These are phyloP conservation scores for Psilanteris sp. DNA, from an alignment of 1,140 invertebrate genomes.

Conservation along the genomic window DNA sequence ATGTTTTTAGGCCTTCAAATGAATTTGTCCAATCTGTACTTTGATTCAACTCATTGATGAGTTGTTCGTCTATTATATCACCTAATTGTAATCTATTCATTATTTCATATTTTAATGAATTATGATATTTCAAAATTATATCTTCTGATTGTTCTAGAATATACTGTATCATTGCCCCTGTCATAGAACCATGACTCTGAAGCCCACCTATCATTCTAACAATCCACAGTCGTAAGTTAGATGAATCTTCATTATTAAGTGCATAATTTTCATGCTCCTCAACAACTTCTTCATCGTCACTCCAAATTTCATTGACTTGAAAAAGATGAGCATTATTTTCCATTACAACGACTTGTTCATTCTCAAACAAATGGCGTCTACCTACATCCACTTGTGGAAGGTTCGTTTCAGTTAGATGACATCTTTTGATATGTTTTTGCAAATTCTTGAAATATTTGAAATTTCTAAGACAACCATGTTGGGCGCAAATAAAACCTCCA, in stretches of 20 bases:
- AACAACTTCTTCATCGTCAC: slow-evolving; percentile 11
- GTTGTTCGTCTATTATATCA: slow-evolving; percentile 14
- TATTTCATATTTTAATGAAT: slow-evolving; percentile 11
- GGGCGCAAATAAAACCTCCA: slow-evolving; percentile 8
- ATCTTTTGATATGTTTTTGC: slow-evolving; percentile 16
- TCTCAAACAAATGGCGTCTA: not conserved
- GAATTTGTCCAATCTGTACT: slow-evolving; percentile 24
- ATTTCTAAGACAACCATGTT: slow-evolving; percentile 19
- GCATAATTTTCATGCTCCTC: not conserved
- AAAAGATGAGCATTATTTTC: not conserved
- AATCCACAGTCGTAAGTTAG: slow-evolving; percentile 17
- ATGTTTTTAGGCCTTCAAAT: slow-evolving; percentile 37
- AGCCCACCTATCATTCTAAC: slow-evolving; percentile 38
- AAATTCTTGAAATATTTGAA: slow-evolving; percentile 11
- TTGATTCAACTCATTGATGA: slow-evolving; percentile 20
- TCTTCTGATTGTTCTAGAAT: slow-evolving; percentile 39
- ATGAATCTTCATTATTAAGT: slow-evolving; percentile 15
- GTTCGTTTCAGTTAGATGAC: slow-evolving; percentile 5
- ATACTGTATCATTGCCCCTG: slow-evolving; percentile 13
- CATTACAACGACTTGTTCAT: slow-evolving; percentile 3
- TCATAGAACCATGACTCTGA: slow-evolving; percentile 29
- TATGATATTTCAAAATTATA: slow-evolving; percentile 10
- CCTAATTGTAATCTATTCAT: slow-evolving; percentile 8
- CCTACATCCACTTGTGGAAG: not conserved
- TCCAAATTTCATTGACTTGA: slow-evolving; percentile 7